A percentile compares a stretch with the other conserved stretches of the same genome.
phyloP scores from a whole-genome alignment of 2,888 invertebrate genomes.

The Lingula anatina region DNA sequence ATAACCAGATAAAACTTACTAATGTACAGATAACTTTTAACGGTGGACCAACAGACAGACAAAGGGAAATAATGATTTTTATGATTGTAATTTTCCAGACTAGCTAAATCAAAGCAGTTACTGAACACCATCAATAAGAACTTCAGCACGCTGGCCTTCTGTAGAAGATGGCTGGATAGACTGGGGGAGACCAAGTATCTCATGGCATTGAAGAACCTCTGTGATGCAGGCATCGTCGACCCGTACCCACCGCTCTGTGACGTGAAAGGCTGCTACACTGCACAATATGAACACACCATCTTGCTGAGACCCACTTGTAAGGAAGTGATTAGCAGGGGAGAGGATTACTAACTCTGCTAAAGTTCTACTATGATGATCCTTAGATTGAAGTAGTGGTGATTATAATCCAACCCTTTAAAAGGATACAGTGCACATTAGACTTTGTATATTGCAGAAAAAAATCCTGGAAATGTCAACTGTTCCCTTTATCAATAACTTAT shows the following conservation, averaged over 20 bases:
- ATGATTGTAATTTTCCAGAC: conserved; percentile 51
- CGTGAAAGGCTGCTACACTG: conserved; percentile 94
- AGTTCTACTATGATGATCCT: too few species aligned
- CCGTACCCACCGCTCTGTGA: conserved; percentile 98
- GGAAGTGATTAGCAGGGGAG: conserved; percentile 93
- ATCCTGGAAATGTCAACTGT: too few species aligned
- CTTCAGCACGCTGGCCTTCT: conserved; percentile 96
- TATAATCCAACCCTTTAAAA: too few species aligned
- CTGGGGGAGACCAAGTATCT: conserved; percentile 95
- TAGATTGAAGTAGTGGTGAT: too few species aligned
- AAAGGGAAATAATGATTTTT: neutral
- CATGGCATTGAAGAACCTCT: conserved; percentile 96
- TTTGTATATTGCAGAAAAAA: too few species aligned
- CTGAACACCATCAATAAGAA: conserved; percentile 91
- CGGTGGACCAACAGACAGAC: too few species aligned
- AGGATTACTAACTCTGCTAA: conserved; percentile 81
- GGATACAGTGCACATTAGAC: too few species aligned
- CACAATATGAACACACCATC: conserved; percentile 98
- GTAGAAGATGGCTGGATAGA: conserved; percentile 97
- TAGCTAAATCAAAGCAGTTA: conserved; percentile 88
- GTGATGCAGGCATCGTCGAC: conserved; percentile 96
- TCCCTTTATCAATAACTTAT: too few species aligned
- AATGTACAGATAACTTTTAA: too few species aligned
- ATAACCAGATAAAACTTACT: too few species aligned
- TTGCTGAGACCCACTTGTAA: conserved; percentile 96